Conservation (phyloP, 2,888 invertebrate species). For the Theretra japonica region DNA sequence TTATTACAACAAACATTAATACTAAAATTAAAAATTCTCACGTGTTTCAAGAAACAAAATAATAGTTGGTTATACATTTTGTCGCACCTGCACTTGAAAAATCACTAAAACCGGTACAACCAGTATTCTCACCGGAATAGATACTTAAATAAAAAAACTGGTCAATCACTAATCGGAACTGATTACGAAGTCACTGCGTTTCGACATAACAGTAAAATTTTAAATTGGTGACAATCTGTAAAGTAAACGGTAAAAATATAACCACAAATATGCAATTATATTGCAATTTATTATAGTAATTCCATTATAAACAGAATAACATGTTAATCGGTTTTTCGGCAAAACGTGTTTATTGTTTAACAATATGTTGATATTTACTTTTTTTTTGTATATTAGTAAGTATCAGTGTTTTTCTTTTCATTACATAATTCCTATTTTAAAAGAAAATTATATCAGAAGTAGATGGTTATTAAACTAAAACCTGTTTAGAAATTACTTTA, state of each 20-base stretch:
- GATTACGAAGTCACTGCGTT: conserved; percentile 9
- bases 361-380: neutral
- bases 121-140: neutral
- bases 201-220: conserved; percentile 19
- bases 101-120: neutral
- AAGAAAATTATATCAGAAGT: neutral
- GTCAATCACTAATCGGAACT: conserved; percentile 14
- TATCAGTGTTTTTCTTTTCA: neutral
- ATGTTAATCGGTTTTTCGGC: neutral
- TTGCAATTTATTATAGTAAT: neutral
- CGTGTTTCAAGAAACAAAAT: neutral
- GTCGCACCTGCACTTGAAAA: neutral
- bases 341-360: no score
- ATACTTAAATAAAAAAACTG: neutral
- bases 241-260: neutral
- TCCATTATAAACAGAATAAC: neutral
- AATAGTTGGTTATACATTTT: neutral
- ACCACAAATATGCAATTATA: neutral
- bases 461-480: neutral
- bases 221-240: conserved; percentile 4
- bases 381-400: no score
- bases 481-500: neutral
- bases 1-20: neutral
- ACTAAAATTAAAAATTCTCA: neutral
- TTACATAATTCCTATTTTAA: neutral